Evolutionary conservation across 2,113 vertebrate species (phyloP).

Genomic region (Gnathonemus longibarbis): DNA sequence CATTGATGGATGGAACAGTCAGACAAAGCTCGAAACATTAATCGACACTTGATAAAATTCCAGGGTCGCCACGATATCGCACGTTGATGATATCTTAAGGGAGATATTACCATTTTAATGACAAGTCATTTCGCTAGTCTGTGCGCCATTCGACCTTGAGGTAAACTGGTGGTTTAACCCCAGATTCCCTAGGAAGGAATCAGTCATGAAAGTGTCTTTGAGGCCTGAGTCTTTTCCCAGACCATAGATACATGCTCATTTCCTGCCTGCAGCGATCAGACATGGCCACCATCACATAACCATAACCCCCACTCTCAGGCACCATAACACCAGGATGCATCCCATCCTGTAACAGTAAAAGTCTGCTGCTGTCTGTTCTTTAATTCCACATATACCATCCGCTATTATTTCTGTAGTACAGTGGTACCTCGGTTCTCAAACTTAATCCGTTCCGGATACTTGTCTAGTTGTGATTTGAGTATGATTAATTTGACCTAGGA

Average conservation of each 20-base stretch:
- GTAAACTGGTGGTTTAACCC: constrained; percentile 23
- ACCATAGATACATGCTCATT: constrained; percentile 28
- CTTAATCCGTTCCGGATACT: too few species aligned
- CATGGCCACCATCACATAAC: neutral
- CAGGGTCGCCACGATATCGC: neutral
- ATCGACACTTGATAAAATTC: neutral
- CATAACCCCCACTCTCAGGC: neutral
- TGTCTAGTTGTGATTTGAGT: too few species aligned
- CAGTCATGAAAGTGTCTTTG: constrained; percentile 47
- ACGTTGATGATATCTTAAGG: constrained; percentile 41
- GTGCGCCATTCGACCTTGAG: constrained; percentile 47
- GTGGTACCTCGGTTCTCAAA: too few species aligned
- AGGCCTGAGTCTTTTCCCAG: constrained; percentile 46
- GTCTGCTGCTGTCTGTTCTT: neutral
- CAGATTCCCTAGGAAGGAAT: constrained; percentile 39
- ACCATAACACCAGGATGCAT: neutral
- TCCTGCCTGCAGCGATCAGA: neutral
- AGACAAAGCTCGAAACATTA: neutral
- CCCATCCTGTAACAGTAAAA: neutral
- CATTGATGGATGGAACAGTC: neutral
- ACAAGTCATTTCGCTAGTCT: constrained; percentile 43
- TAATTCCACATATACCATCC: neutral
- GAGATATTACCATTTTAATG: constrained; percentile 60
- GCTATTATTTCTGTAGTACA: neutral
- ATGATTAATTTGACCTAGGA: too few species aligned